A percentile compares a stretch with the other conserved stretches of the same genome.
phyloP scores from a whole-genome alignment of 2,113 vertebrate genomes.

The Holacanthus passer region DNA sequence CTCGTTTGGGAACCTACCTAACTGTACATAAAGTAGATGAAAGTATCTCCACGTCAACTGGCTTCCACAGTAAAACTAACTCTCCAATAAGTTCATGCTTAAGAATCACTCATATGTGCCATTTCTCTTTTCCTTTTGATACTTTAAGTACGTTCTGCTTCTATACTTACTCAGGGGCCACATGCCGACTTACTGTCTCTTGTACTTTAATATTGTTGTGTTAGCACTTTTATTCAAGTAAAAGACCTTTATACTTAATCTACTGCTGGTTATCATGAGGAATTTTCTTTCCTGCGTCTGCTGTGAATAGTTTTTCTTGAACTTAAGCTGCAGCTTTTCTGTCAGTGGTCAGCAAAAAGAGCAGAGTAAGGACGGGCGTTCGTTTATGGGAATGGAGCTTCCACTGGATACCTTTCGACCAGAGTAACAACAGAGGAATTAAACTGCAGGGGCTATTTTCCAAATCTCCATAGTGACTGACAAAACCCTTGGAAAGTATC shows the following conservation, averaged over 20 bases:
- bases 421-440: constrained; percentile 71
- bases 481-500: constrained; percentile 75
- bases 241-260: not conserved
- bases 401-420: constrained; percentile 66
- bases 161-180: too few species aligned
- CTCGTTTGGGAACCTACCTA: too few species aligned
- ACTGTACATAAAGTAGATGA: not conserved
- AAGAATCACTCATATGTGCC: not conserved
- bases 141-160: not conserved
- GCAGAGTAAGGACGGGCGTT: constrained; percentile 9
- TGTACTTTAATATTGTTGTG: not conserved
- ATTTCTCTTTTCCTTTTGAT: not conserved
- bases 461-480: constrained; percentile 75
- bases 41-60: not conserved
- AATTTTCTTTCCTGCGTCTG: not conserved
- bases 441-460: constrained; percentile 65
- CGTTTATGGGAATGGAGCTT: constrained; percentile 40
- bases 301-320: not conserved
- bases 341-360: constrained; percentile 33
- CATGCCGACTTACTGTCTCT: too few species aligned
- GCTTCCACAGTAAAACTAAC: not conserved
- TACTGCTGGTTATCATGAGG: not conserved
- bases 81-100: not conserved
- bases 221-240: not conserved
- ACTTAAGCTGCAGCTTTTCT: constrained; percentile 7